These are phyloP conservation scores for Salpingus planirostris DNA, from an alignment of 2,888 invertebrate species.

Conservation along the genomic window DNA sequence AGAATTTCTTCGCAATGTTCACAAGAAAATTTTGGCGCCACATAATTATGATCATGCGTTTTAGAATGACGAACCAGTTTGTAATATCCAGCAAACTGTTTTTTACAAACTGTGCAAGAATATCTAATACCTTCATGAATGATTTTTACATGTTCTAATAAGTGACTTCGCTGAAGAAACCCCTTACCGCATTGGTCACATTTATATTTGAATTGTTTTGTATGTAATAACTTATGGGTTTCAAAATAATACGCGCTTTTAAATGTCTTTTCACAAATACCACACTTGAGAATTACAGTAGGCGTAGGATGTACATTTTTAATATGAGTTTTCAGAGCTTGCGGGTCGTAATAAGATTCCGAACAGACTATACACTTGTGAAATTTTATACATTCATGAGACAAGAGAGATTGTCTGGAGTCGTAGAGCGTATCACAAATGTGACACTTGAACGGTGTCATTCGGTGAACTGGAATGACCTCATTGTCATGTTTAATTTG, in stretches of 20 bases:
- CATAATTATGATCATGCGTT: too few species aligned
- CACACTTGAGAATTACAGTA: too few species aligned
- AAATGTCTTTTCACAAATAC: background rate
- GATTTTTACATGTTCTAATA: conserved; percentile 52
- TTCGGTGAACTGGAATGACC: background rate
- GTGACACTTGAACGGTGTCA: background rate
- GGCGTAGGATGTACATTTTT: too few species aligned
- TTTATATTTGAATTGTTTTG: conserved; percentile 51
- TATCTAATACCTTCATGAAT: conserved; percentile 51
- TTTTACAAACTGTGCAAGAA: conserved; percentile 41
- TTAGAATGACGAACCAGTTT: too few species aligned
- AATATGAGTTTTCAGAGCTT: too few species aligned
- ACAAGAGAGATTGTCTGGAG: background rate
- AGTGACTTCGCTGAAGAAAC: conserved; percentile 50
- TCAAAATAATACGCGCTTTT: conserved; percentile 7
- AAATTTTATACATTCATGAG: background rate
- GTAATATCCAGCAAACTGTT: too few species aligned
- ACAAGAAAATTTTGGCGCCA: too few species aligned
- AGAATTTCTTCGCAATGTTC: too few species aligned
- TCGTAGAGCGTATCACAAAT: background rate
- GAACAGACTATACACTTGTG: background rate
- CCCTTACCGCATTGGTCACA: conserved; percentile 54
- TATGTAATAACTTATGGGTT: conserved; percentile 41
- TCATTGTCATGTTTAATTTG: background rate
- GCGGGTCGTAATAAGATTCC: too few species aligned